phyloP scores from a whole-genome alignment of 2,113 vertebrate genomes.

The Ellobius talpinus region DNA sequence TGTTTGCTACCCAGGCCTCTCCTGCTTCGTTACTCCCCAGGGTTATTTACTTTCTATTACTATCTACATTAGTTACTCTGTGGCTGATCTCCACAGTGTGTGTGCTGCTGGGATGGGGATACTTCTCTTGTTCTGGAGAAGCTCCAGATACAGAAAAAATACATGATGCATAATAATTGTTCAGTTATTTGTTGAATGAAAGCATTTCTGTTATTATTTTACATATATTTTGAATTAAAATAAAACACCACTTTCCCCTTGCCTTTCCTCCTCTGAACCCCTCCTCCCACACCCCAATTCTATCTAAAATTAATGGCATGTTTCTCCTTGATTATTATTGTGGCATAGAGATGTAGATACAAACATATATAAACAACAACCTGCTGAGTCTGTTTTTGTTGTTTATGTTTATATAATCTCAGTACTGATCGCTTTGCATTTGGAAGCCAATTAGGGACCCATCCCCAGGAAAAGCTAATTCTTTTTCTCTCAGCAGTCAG shows the following conservation, averaged over 20 bases:
- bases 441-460: neutral
- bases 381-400: neutral
- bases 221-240: neutral
- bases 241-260: neutral
- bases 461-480: neutral
- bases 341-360: neutral
- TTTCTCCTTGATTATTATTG: neutral
- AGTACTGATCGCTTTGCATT: neutral
- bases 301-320: too few relatives aligned
- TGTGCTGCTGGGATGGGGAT: neutral
- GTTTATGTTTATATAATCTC: neutral
- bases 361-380: neutral
- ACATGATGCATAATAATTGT: neutral
- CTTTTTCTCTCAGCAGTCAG: neutral
- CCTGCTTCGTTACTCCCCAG: neutral
- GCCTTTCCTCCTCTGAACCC: neutral
- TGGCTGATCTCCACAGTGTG: neutral
- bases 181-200: neutral
- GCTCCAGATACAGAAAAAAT: neutral
- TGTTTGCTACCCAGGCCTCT: accelerated
- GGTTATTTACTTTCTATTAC: neutral
- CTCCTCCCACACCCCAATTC: neutral
- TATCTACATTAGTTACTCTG: neutral
- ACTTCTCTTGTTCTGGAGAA: neutral
- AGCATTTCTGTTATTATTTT: neutral